phyloP scores from a whole-genome alignment of 2,113 vertebrate species.

The Desmodus rotundus region DNA sequence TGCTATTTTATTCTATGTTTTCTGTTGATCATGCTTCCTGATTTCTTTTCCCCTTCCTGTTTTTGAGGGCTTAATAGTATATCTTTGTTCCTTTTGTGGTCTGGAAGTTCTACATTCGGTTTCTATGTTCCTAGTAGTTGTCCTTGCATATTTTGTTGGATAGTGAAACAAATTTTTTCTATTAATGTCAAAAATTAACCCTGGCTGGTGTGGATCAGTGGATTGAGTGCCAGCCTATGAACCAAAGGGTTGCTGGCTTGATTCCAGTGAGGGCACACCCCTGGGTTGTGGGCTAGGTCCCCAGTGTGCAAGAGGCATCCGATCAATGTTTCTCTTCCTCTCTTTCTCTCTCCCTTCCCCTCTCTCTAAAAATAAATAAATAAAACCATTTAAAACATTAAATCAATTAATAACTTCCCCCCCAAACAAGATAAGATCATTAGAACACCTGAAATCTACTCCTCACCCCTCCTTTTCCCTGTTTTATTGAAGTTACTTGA shows the following conservation, averaged over 20 bases:
- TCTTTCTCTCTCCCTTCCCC: too few relatives aligned
- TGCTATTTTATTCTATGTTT: background rate
- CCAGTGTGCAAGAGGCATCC: too few relatives aligned
- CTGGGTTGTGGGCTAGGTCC: too few relatives aligned
- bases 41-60: background rate
- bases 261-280: too few relatives aligned
- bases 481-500: conserved; percentile 25
- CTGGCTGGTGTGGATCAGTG: too few relatives aligned
- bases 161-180: conserved; percentile 11
- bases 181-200: conserved; percentile 10
- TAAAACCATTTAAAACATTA: too few relatives aligned
- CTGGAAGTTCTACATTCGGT: background rate
- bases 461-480: background rate
- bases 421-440: background rate
- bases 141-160: conserved; percentile 7
- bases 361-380: too few relatives aligned
- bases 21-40: background rate
- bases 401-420: background rate
- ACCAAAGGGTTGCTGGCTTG: too few relatives aligned
- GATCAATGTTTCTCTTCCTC: too few relatives aligned
- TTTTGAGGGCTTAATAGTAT: background rate
- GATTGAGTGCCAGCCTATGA: too few relatives aligned
- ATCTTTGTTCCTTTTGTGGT: background rate
- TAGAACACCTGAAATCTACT: background rate
- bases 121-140: background rate